Base-by-base conservation (phyloP, 1,140 invertebrate genomes). In the Leptinotarsa texana region DNA sequence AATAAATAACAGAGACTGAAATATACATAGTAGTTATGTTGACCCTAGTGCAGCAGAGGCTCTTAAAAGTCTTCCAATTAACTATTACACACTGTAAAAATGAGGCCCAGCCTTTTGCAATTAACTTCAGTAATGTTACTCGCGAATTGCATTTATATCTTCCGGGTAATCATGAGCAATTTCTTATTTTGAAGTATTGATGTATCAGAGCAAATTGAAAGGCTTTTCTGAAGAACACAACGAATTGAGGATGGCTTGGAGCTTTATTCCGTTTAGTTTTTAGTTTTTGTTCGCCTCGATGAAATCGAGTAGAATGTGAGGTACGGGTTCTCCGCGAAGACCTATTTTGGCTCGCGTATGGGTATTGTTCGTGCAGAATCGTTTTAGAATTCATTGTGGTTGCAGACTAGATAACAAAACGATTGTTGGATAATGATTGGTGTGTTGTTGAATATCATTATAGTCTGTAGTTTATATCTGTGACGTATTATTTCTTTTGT, bases 101-200 rank as follows among this genome's bases (percentile, higher is more conserved):
- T 77, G 66, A 17, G 22, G 76, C 76, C 76, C 76, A 69, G 70
- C 76, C 76, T 74, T 75, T 77, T 75, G 76, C 73, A 77, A 77
- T 77, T 77, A 77, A 77, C 76, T 77, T 63, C 66, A 63, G 75
- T 70, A 74, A 74, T 76, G 67, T 65, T 76, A 74, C 73, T 76
- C 69, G 69, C 65, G 75, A 73, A 76, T 57, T 27, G 57, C 63
- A 63, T 66, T 70, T 72, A 76, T 72, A 72, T 77, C 76, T 77
- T 77, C 76, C 76, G 76, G 76, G 76, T 75, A 77, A 77, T 77
- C 70, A 75, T 42, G 69, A 72, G 67, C 72, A 69, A 73, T 57
- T 75, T 72, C 72, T 75, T 74, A 72, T 71, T 73, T 75, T 72
- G 73, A 74, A 74, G 65, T 74, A 77, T 77, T 74, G 71, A 76